These are phyloP conservation scores for Brachionus plicatilis DNA, from an alignment of 1,140 invertebrate genomes.

Conservation along the genomic window DNA sequence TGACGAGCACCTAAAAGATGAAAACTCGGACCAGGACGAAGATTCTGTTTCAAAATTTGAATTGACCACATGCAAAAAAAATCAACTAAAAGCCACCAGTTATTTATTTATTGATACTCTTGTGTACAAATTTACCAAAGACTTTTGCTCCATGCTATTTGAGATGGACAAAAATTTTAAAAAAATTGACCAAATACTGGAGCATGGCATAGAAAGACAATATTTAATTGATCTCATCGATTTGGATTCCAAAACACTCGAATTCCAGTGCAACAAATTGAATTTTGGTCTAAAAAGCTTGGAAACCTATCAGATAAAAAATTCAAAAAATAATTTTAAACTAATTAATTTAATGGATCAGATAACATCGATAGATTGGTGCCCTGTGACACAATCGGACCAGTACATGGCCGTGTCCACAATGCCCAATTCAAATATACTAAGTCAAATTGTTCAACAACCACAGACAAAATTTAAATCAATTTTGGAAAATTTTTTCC, in stretches of 20 bases:
- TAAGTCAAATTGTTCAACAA: not conserved
- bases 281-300: not conserved
- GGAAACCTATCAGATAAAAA: not conserved
- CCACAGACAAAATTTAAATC: not conserved
- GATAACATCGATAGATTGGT: constrained; percentile 7
- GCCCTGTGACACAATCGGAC: not conserved
- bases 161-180: not conserved
- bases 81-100: not conserved
- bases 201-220: not conserved
- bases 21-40: not conserved
- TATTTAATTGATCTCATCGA: not conserved
- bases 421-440: not conserved
- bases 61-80: constrained; percentile 11
- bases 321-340: not conserved
- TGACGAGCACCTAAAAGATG: not conserved
- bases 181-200: not conserved
- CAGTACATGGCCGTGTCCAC: not conserved
- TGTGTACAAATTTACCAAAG: not conserved
- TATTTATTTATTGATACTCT: not conserved
- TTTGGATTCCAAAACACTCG: not conserved
- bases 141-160: not conserved
- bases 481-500: not conserved
- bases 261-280: not conserved
- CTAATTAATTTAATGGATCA: not conserved
- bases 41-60: not conserved